These are phyloP conservation scores for Odocoileus hemionus DNA, from an alignment of 2,113 vertebrate genomes.

Conservation along the genomic window DNA sequence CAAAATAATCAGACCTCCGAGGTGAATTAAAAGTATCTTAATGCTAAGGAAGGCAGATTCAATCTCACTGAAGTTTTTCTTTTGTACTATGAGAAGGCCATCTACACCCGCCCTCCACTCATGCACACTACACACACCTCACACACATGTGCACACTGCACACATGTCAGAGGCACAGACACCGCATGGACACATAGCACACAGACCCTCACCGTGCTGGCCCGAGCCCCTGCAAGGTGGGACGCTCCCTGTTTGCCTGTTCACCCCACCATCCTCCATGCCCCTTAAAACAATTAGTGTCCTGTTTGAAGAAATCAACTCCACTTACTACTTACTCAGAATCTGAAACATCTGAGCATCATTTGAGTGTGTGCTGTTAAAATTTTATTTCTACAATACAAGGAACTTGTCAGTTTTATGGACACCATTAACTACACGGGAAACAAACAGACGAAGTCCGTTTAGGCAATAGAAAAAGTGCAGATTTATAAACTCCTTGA, in stretches of 20 bases:
- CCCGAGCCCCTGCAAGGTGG: fast-evolving
- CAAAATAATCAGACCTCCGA: not conserved
- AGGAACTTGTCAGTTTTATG: not conserved
- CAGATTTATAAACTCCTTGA: not conserved
- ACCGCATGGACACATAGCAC: no score
- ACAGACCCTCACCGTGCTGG: fast-evolving
- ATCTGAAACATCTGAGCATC: not conserved
- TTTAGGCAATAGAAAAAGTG: not conserved
- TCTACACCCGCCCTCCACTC: fast-evolving
- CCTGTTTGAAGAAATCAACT: not conserved
- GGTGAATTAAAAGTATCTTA: not conserved
- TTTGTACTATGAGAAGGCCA: not conserved
- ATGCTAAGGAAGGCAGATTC: not conserved
- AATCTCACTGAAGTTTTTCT: not conserved
- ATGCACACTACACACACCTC: not conserved
- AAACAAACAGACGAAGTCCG: not conserved
- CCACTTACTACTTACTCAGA: not conserved
- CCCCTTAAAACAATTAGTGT: not conserved
- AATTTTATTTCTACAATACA: not conserved
- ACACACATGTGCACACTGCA: not conserved
- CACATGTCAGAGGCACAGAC: fast-evolving
- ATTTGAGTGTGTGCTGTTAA: not conserved
- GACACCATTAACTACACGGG: not conserved
- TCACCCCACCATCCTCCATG: fast-evolving
- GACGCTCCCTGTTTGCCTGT: not conserved